Percentiles rank a stretch among this genome's conserved stretches.
Conservation (phyloP, 2,797 vertebrate genomes). For the Tragelaphus oryx region DNA sequence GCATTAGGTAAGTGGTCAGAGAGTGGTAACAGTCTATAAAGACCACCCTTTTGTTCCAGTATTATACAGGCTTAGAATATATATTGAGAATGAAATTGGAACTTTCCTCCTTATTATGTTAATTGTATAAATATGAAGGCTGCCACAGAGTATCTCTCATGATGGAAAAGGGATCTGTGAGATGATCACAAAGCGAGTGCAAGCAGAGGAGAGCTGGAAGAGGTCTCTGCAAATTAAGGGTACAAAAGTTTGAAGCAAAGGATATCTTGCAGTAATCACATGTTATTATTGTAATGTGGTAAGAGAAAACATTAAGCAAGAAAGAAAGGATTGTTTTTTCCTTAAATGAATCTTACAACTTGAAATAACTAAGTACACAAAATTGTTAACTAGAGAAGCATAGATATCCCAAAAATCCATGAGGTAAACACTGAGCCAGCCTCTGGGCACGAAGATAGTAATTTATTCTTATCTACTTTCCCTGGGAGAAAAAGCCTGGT, state of each 20-base stretch:
- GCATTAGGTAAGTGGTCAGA: no score
- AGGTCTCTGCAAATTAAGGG: not conserved
- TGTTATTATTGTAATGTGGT: not conserved
- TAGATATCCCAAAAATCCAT: not conserved
- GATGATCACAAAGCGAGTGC: not conserved
- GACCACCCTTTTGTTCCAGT: not conserved
- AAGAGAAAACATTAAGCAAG: not conserved
- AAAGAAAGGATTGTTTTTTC: not conserved
- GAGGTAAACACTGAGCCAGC: not conserved
- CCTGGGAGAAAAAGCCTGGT: not conserved
- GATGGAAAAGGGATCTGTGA: not conserved
- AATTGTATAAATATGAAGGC: not conserved
- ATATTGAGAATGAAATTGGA: not conserved
- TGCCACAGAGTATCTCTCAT: not conserved
- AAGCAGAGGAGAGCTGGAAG: not conserved
- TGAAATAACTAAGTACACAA: not conserved
- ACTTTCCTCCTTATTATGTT: conserved; percentile 27
- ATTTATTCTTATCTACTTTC: not conserved
- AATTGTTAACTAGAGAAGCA: conserved; percentile 12
- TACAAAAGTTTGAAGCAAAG: not conserved
- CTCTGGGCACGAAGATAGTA: not conserved
- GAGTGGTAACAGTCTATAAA: not conserved
- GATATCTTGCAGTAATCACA: not conserved
- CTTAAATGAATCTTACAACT: conserved; percentile 16
- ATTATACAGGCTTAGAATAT: not conserved